Percentiles rank a stretch among this genome's conserved stretches.
Conservation (phyloP, 2,113 vertebrate genomes). For the Osmerus eperlanus region DNA sequence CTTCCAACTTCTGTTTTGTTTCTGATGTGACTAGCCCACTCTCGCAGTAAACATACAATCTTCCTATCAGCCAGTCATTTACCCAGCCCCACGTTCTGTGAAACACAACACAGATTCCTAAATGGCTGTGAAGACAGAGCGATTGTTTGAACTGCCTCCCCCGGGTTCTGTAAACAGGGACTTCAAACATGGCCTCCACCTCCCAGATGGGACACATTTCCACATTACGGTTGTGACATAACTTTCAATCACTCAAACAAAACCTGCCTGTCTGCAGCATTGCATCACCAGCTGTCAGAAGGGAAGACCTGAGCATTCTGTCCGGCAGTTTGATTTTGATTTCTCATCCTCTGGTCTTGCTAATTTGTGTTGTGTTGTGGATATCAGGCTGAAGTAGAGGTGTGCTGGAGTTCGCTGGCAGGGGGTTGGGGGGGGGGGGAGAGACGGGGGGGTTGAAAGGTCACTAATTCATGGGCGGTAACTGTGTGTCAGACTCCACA, state of each 20-base stretch:
- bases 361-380: slow-evolving; percentile 8
- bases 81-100: not conserved
- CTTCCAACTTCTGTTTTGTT: not conserved
- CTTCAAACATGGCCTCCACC: not conserved
- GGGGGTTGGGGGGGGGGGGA: slow-evolving; percentile 3
- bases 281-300: too few species aligned
- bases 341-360: too few species aligned
- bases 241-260: not conserved
- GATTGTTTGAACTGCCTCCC: not conserved
- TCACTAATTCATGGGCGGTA: slow-evolving; percentile 52
- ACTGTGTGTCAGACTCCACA: slow-evolving; percentile 50
- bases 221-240: not conserved
- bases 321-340: too few species aligned
- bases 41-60: not conserved
- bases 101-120: not conserved
- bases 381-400: slow-evolving; percentile 7
- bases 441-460: slow-evolving; percentile 17
- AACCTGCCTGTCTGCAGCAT: not conserved
- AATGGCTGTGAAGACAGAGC: not conserved
- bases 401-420: slow-evolving; percentile 16
- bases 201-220: not conserved
- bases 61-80: not conserved
- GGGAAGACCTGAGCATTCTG: too few species aligned
- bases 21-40: not conserved
- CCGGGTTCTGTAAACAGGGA: not conserved